These are phyloP conservation scores for Aleiodes sp. DNA, from an alignment of 1,140 invertebrate genomes.

Conservation along the genomic window DNA sequence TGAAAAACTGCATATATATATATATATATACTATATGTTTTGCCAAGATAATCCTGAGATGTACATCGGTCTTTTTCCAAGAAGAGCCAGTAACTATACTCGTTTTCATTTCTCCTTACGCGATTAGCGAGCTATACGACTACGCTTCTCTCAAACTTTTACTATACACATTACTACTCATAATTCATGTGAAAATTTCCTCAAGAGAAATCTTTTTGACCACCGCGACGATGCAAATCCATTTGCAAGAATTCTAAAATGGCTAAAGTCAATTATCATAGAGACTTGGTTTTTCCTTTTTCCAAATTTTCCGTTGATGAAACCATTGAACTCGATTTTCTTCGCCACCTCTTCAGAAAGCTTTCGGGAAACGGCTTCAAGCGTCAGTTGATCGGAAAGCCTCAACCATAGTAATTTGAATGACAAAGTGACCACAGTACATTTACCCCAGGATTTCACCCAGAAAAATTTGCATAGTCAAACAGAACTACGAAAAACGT, in stretches of 20 bases:
- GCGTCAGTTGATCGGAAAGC: neutral
- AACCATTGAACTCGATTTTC: too few relatives aligned
- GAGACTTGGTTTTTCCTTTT: too few relatives aligned
- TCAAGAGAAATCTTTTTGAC: neutral
- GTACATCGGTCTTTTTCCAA: slow-evolving; percentile 45
- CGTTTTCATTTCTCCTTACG: slow-evolving; percentile 63
- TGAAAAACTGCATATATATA: too few relatives aligned
- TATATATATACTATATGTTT: slow-evolving; percentile 16
- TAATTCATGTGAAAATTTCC: slow-evolving; percentile 22
- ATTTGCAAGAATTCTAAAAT: neutral
- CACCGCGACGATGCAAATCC: slow-evolving; percentile 19
- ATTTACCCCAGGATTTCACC: slow-evolving; percentile 24
- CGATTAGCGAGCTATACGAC: slow-evolving; percentile 55
- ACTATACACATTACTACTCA: slow-evolving; percentile 35
- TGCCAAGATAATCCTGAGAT: neutral
- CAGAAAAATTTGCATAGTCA: slow-evolving; percentile 44
- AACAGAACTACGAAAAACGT: slow-evolving; percentile 20
- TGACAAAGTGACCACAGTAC: slow-evolving; percentile 53
- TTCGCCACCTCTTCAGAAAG: too few relatives aligned
- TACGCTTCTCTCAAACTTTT: slow-evolving; percentile 22
- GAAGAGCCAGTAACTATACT: slow-evolving; percentile 53
- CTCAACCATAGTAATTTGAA: slow-evolving; percentile 53
- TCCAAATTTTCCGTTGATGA: too few relatives aligned
- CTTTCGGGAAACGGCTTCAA: too few relatives aligned
- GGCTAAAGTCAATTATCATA: too few relatives aligned